Percentiles rank a stretch among this genome's conserved stretches.
Evolutionary conservation across 2,797 vertebrate genomes (phyloP).

Genomic region (Setipinna tenuifilis): DNA sequence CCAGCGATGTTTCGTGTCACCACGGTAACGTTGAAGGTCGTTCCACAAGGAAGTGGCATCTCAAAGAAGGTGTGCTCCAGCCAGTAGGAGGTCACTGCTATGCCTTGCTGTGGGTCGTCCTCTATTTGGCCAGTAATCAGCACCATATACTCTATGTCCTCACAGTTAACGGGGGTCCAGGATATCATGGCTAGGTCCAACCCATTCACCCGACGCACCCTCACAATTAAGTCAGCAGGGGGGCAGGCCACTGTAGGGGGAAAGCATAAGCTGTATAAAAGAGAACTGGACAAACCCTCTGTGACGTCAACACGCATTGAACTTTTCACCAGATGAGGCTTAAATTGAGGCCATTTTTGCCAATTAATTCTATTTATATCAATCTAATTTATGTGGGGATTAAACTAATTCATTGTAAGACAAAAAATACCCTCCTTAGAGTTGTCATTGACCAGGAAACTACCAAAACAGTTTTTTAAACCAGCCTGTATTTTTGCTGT

Average conservation of each 20-base stretch:
- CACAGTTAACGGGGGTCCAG: conserved; percentile 71
- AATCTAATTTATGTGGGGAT: too few relatives aligned
- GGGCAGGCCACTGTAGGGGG: conserved; percentile 64
- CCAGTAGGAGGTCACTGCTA: conserved; percentile 75
- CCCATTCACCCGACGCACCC: conserved; percentile 55
- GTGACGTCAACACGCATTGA: neutral
- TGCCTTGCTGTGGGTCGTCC: conserved; percentile 54
- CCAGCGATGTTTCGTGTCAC: conserved; percentile 68
- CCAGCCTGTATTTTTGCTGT: too few relatives aligned
- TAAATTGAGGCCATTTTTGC: neutral
- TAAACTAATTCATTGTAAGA: too few relatives aligned
- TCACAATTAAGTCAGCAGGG: conserved; percentile 58
- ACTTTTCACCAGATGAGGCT: neutral
- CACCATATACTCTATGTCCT: conserved; percentile 65
- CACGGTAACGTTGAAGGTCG: conserved; percentile 69
- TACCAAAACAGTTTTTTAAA: too few relatives aligned
- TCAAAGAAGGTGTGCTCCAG: conserved; percentile 70
- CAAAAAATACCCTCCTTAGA: too few relatives aligned
- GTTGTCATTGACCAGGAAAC: too few relatives aligned
- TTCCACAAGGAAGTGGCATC: conserved; percentile 74
- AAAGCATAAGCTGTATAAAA: neutral
- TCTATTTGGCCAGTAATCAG: conserved; percentile 64
- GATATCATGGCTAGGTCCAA: conserved; percentile 61
- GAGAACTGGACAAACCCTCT: neutral
- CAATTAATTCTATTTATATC: too few relatives aligned